These are phyloP conservation scores for Callorhinus ursinus DNA, from an alignment of 2,113 vertebrate species.

Conservation along the genomic window DNA sequence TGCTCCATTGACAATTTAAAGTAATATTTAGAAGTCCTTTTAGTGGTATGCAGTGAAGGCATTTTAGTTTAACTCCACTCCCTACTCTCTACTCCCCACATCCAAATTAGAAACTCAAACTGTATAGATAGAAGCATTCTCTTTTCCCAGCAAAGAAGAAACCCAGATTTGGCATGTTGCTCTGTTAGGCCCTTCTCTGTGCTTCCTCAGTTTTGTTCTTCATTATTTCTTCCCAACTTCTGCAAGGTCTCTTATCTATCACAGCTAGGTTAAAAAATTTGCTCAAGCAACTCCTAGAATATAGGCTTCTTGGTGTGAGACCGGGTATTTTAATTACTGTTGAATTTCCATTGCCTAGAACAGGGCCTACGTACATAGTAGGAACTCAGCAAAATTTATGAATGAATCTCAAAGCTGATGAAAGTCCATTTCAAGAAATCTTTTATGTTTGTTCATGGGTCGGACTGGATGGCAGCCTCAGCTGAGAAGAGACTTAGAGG, in stretches of 20 bases:
- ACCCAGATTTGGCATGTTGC: neutral
- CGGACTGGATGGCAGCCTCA: neutral
- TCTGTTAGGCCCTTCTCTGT: neutral
- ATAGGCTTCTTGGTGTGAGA: neutral
- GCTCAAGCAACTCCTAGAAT: neutral
- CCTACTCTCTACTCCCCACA: neutral
- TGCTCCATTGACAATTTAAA: constrained; percentile 2
- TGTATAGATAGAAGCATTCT: neutral
- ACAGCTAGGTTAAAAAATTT: constrained; percentile 35
- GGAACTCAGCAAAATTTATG: neutral
- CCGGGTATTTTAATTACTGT: constrained; percentile 9
- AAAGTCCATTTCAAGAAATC: neutral
- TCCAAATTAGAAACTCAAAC: neutral
- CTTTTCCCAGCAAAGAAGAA: constrained; percentile 15
- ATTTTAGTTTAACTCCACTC: neutral
- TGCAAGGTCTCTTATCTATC: neutral
- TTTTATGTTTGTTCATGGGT: constrained; percentile 4
- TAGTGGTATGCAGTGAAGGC: neutral
- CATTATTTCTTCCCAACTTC: constrained; percentile 44
- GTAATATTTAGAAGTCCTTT: constrained; percentile 26
- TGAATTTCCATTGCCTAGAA: neutral
- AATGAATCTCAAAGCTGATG: constrained; percentile 3
- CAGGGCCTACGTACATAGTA: neutral
- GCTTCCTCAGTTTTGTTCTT: neutral
- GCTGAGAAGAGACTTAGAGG: constrained; percentile 3